Conservation (phyloP, 1,140 invertebrate species). For the Camponotus pennsylvanicus region DNA sequence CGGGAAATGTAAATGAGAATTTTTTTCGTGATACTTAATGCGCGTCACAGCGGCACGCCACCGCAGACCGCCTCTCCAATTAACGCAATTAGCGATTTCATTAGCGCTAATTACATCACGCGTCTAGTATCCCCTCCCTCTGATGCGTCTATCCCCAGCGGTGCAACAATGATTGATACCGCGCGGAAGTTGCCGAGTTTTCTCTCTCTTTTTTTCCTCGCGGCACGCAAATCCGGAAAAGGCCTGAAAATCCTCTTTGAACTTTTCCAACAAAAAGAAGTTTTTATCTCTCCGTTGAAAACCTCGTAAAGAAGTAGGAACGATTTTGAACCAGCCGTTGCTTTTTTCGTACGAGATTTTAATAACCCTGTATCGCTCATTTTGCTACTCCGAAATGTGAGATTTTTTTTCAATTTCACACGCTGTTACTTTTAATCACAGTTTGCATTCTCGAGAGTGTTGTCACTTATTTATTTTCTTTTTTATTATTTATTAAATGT, state of each 20-base stretch:
- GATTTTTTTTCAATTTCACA: slow-evolving; percentile 11
- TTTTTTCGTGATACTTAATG: slow-evolving; percentile 33
- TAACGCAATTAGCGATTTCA: slow-evolving; percentile 72
- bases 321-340: slow-evolving; percentile 35
- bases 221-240: slow-evolving; percentile 51
- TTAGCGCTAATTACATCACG: slow-evolving; percentile 74
- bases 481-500: not conserved
- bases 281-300: slow-evolving; percentile 66
- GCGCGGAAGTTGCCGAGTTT: not conserved
- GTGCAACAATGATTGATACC: slow-evolving; percentile 33
- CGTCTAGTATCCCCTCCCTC: slow-evolving; percentile 17
- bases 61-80: slow-evolving; percentile 40
- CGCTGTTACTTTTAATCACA: not conserved
- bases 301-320: slow-evolving; percentile 61
- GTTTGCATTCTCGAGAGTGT: not conserved
- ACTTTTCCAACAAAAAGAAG: slow-evolving; percentile 56
- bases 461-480: not conserved
- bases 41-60: not conserved
- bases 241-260: slow-evolving; percentile 46
- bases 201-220: not conserved
- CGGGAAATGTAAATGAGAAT: slow-evolving; percentile 7
- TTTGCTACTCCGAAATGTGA: not conserved
- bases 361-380: slow-evolving; percentile 58
- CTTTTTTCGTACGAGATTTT: slow-evolving; percentile 33
- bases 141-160: not conserved